Evolutionary conservation across 92 coral and sea anemone genomes (phyloP), one percentile per base, ranked within the genome.

Genomic region (Bergia puertoricense): DNA sequence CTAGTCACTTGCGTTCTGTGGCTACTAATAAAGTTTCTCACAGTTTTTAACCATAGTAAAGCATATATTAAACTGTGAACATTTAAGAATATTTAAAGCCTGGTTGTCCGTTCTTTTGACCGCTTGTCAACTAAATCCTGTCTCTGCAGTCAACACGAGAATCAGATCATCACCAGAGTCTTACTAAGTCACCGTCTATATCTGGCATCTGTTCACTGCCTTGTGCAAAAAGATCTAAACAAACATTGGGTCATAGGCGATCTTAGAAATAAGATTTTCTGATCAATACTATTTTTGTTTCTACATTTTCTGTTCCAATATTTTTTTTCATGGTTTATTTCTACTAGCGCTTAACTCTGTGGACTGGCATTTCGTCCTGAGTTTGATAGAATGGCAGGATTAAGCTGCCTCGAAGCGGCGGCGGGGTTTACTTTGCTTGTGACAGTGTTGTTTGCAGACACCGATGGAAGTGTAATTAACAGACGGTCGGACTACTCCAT

Each of bases 401-500:
- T 50, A 66, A 18, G 79, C 79, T 84, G 79, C 48, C 36, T n/a
- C 2, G 74, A 51, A 48, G 66, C 68, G 45, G 42, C 68, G 45
- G 42, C 43, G 9, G 2, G 14, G 40, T 44, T 84, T 14, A 37
- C 48, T 50, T 30, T 84, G 3, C 66, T 84, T 43, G 79, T 48
- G 65, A 56, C 42, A 23, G 23, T 84, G 46, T 4, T 84, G 66
- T 16, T 50, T 23, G 79, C 66, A 71, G 66, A 71, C 56, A 71
- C 77, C 18, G 65, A 84, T 13, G 87, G 79, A 13, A 71, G 79
- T 84, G 81, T 79, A 38, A 91, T 90, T 10, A 89, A 74, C 41
- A 93, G 91, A 40, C 91, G 93, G 37, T 91, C 96, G n/a, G 98
- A 95, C 86, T 95, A 88, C 81, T 90, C 96, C 68, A 95, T 95